Evolutionary conservation across 1,140 invertebrate species (phyloP).

Genomic region (Nephotettix cincticeps): DNA sequence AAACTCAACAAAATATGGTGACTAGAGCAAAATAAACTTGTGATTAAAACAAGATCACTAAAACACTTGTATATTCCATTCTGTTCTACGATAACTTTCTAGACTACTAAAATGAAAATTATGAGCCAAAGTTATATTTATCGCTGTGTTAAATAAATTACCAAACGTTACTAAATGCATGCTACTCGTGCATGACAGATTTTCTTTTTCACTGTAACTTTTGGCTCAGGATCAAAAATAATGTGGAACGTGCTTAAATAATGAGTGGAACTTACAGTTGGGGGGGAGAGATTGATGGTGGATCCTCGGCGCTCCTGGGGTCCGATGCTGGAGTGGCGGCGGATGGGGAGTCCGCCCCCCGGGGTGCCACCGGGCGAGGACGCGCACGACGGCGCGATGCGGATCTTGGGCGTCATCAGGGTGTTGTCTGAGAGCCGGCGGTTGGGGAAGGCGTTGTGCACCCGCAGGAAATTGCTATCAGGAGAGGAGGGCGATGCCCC

Average conservation of each 20-base stretch:
- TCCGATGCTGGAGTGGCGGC: conserved; percentile 86
- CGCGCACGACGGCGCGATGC: conserved; percentile 79
- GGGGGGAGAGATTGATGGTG: conserved; percentile 81
- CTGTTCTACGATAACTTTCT: too few relatives aligned
- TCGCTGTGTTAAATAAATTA: too few relatives aligned
- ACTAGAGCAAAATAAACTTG: background rate
- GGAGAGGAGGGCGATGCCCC: conserved; percentile 70
- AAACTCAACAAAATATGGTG: background rate
- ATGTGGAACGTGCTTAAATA: background rate
- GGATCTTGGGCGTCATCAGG: conserved; percentile 83
- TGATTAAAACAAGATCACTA: too few relatives aligned
- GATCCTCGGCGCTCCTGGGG: conserved; percentile 83
- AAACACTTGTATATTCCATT: too few relatives aligned
- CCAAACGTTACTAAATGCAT: too few relatives aligned
- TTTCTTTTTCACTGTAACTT: background rate
- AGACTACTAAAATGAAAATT: too few relatives aligned
- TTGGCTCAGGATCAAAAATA: background rate
- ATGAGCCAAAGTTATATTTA: too few relatives aligned
- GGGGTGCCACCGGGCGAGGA: conserved; percentile 83
- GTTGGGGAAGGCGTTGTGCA: conserved; percentile 76
- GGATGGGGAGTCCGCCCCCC: conserved; percentile 73
- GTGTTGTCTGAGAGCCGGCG: conserved; percentile 89
- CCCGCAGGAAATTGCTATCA: conserved; percentile 83
- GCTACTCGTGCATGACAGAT: background rate
- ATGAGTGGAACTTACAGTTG: conserved; percentile 65